These are phyloP conservation scores for Antheraea pernyi DNA, from an alignment of 1,140 invertebrate species.

Conservation along the genomic window DNA sequence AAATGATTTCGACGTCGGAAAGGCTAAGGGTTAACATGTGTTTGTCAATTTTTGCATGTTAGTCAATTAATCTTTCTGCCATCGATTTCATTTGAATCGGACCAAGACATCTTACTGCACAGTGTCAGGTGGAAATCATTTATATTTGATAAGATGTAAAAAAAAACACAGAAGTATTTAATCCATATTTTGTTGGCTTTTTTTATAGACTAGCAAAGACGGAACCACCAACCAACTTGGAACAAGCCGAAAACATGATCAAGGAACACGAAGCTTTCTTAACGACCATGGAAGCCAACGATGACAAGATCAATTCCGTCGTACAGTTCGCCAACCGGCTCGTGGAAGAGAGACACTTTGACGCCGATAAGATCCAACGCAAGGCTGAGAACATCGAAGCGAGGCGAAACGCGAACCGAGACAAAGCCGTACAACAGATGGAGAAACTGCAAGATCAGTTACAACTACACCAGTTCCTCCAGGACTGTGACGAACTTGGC, in stretches of 20 bases:
- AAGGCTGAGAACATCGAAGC: constrained; percentile 97
- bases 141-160: too few relatives aligned
- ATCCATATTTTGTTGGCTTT: not conserved
- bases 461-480: constrained; percentile 96
- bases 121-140: too few relatives aligned
- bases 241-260: constrained; percentile 98
- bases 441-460: constrained; percentile 97
- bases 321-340: constrained; percentile 95
- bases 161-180: too few relatives aligned
- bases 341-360: constrained; percentile 94
- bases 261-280: constrained; percentile 99
- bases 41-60: too few relatives aligned
- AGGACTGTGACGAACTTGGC: constrained; percentile 98
- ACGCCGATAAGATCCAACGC: constrained; percentile 96
- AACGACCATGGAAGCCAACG: constrained; percentile 99
- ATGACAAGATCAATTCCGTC: constrained; percentile 98
- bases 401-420: constrained; percentile 92
- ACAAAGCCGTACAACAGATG: constrained; percentile 93
- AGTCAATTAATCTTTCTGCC: too few relatives aligned
- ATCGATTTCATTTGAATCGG: too few relatives aligned
- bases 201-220: constrained; percentile 87
- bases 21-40: too few relatives aligned
- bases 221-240: constrained; percentile 95
- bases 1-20: too few relatives aligned
- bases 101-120: too few relatives aligned